A percentile compares a stretch with the other conserved stretches of the same genome.
phyloP scores from a whole-genome alignment of 2,888 invertebrate species.

The Serrognathus titanus region DNA sequence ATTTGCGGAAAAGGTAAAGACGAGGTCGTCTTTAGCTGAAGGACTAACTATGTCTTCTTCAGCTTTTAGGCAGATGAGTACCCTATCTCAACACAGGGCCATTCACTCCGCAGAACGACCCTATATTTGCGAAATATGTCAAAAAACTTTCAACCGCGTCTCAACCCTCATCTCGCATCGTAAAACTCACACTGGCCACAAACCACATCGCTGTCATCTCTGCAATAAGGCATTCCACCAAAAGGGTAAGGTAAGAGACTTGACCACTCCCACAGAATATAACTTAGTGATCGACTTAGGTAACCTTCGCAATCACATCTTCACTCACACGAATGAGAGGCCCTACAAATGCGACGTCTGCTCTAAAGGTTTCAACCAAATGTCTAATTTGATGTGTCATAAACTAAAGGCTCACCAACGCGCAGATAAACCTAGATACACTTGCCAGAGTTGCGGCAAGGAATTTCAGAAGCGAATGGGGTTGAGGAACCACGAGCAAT shows the following conservation, averaged over 20 bases:
- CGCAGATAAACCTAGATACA: constrained; percentile 53
- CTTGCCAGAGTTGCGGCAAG: constrained; percentile 54
- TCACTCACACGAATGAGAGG: constrained; percentile 74
- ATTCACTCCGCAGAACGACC: constrained; percentile 74
- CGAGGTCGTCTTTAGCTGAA: neutral
- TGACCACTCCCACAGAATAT: too few species aligned
- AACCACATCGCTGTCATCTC: constrained; percentile 69
- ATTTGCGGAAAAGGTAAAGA: constrained; percentile 63
- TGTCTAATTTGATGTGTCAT: constrained; percentile 76
- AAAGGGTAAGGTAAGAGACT: constrained; percentile 56
- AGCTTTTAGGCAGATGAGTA: constrained; percentile 71
- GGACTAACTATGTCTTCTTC: neutral
- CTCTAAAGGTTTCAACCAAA: constrained; percentile 74
- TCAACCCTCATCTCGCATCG: constrained; percentile 78
- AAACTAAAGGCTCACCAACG: constrained; percentile 63
- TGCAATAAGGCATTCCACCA: constrained; percentile 79
- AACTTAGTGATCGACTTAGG: constrained; percentile 47
- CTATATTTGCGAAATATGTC: constrained; percentile 70
- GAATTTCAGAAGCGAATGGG: constrained; percentile 55
- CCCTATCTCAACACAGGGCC: constrained; percentile 72
- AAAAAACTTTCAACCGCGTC: constrained; percentile 74
- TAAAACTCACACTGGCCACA: constrained; percentile 71
- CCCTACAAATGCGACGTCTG: constrained; percentile 75
- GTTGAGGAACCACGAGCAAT: constrained; percentile 56
- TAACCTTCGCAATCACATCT: constrained; percentile 71